These are phyloP conservation scores for Aporophyla lueneburgensis DNA, from an alignment of 2,888 invertebrate genomes.

Conservation along the genomic window DNA sequence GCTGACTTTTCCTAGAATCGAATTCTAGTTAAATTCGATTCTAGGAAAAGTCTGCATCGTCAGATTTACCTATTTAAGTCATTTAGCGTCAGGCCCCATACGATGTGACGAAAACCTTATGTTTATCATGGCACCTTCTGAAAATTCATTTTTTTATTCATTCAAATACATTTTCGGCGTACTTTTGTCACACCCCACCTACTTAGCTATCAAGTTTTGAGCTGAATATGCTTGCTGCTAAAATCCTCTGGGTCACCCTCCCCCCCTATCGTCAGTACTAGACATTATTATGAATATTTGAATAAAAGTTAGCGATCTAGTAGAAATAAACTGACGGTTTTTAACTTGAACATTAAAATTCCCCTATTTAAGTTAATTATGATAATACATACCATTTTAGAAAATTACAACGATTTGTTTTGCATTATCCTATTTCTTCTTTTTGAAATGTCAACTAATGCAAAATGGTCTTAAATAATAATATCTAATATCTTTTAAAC, in stretches of 20 bases:
- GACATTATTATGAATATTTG: conserved; percentile 24
- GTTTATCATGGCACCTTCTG: background rate
- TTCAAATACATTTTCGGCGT: background rate
- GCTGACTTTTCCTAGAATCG: no score
- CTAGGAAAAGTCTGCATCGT: background rate
- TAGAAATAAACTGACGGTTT: conserved; percentile 1
- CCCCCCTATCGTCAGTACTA: background rate
- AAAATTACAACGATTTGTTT: conserved; percentile 32
- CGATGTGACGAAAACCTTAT: background rate
- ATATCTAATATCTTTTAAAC: conserved; percentile 63
- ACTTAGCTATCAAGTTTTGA: background rate
- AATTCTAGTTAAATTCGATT: background rate
- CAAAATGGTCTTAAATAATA: conserved; percentile 72
- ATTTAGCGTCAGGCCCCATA: background rate
- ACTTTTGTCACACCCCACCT: background rate
- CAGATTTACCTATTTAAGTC: background rate
- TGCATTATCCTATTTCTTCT: conserved; percentile 57
- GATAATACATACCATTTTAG: background rate
- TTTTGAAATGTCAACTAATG: conserved; percentile 72
- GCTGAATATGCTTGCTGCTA: background rate
- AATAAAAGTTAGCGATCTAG: conserved; percentile 7
- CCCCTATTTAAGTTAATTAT: conserved; percentile 4
- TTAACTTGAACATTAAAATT: background rate
- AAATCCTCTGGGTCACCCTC: no score
- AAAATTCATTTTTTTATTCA: background rate